Conservation (phyloP, 2,797 vertebrate species). For the Anguilla megastoma region DNA sequence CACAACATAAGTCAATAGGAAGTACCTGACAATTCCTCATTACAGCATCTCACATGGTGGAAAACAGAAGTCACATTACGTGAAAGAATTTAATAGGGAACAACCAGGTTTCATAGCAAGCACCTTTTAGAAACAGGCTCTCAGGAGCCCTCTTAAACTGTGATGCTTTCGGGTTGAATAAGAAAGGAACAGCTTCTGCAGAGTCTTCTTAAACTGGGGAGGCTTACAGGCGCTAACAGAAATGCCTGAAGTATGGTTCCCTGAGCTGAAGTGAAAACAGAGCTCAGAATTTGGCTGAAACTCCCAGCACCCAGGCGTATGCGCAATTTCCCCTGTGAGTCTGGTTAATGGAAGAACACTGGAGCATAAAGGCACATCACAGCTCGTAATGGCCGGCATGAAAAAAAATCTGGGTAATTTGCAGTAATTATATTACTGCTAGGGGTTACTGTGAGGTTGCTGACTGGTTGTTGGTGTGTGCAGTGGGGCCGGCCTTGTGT, state of each 20-base stretch:
- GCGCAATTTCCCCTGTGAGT: conserved; percentile 24
- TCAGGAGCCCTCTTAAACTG: not conserved
- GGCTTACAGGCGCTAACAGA: not conserved
- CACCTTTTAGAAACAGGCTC: not conserved
- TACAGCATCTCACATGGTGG: not conserved
- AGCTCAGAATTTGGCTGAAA: not conserved
- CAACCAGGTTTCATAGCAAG: not conserved
- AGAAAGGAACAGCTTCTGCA: not conserved
- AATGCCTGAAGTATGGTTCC: not conserved
- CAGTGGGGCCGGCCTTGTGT: not conserved
- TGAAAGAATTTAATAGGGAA: not conserved
- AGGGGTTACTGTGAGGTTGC: not conserved
- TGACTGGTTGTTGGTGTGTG: not conserved
- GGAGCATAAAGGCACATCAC: conserved; percentile 35
- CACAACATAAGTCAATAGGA: not conserved
- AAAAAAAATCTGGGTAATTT: conserved; percentile 3
- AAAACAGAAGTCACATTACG: not conserved
- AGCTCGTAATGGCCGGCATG: conserved; percentile 11
- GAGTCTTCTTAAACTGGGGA: not conserved
- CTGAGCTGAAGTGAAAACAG: not conserved
- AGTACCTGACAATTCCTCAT: not conserved
- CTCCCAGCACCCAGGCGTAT: not conserved
- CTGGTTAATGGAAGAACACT: conserved; percentile 39
- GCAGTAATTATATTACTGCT: conserved; percentile 14
- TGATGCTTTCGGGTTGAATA: not conserved